Evolutionary conservation across 2,797 vertebrate species (phyloP).

Genomic region (Paedocypris micromegethes): DNA sequence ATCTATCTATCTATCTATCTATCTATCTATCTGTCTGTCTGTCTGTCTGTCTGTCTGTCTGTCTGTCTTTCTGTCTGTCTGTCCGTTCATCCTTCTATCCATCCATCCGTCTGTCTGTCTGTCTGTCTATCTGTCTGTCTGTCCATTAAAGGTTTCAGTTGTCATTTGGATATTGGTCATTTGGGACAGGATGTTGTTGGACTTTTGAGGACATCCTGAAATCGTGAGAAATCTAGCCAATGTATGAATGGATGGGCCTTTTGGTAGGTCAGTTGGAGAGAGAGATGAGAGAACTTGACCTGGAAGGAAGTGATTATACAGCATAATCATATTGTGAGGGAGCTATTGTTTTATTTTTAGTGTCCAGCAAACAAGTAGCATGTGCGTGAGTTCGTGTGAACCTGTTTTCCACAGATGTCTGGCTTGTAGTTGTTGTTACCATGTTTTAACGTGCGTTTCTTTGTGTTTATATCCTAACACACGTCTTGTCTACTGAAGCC

Average conservation of each 20-base stretch:
- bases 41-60: too few species aligned
- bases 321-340: conserved; percentile 40
- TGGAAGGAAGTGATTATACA: conserved; percentile 49
- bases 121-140: too few species aligned
- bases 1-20: too few species aligned
- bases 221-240: conserved; percentile 33
- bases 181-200: conserved; percentile 46
- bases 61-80: too few species aligned
- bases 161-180: too few species aligned
- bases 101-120: too few species aligned
- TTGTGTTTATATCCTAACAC: conserved; percentile 17
- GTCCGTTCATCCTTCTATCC: too few species aligned
- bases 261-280: conserved; percentile 10
- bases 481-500: conserved; percentile 58
- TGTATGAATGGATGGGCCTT: conserved; percentile 23
- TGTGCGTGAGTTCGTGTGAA: conserved; percentile 35
- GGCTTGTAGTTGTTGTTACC: conserved; percentile 16
- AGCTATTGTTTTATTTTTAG: conserved; percentile 44
- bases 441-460: conserved; percentile 5
- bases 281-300: conserved; percentile 29
- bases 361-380: conserved; percentile 36
- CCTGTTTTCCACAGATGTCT: conserved; percentile 31
- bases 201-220: conserved; percentile 50
- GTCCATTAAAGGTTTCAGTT: too few species aligned
- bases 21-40: too few species aligned